Conservation (phyloP, 2,113 vertebrate species). For the Fukomys damarensis region DNA sequence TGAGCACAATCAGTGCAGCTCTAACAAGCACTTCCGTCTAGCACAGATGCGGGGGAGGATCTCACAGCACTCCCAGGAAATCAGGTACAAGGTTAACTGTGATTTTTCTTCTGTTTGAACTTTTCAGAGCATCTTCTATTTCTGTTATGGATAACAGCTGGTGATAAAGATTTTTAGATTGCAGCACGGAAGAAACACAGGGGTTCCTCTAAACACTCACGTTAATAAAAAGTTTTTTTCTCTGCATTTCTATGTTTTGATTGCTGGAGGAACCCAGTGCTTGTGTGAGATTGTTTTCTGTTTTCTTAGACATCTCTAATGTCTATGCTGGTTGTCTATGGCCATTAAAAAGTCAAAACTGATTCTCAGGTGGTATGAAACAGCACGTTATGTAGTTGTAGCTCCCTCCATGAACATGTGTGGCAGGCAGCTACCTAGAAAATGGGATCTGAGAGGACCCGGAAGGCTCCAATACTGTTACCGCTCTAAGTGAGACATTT, state of each 20-base stretch:
- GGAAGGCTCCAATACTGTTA: not conserved
- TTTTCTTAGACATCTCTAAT: not conserved
- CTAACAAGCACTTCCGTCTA: not conserved
- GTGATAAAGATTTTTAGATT: not conserved
- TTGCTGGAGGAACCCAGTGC: not conserved
- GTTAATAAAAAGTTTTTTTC: not conserved
- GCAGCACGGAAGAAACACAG: not conserved
- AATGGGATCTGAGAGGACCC: not conserved
- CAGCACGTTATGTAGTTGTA: not conserved
- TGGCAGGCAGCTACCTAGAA: no score
- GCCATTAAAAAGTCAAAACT: constrained; percentile 32
- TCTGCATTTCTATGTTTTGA: not conserved
- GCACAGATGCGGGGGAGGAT: not conserved
- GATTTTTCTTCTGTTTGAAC: constrained; percentile 23
- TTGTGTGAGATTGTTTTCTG: not conserved
- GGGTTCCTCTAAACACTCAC: not conserved
- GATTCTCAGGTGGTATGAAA: not conserved
- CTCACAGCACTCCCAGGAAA: constrained; percentile 61
- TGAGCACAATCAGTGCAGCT: constrained; percentile 29
- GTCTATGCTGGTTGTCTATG: not conserved
- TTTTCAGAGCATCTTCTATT: constrained; percentile 45
- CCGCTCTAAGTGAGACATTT: not conserved
- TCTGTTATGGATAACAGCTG: not conserved
- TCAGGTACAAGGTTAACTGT: constrained; percentile 49
- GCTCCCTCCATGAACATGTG: not conserved